Conservation (phyloP, 2,113 vertebrate species). For the Jacana jacana region DNA sequence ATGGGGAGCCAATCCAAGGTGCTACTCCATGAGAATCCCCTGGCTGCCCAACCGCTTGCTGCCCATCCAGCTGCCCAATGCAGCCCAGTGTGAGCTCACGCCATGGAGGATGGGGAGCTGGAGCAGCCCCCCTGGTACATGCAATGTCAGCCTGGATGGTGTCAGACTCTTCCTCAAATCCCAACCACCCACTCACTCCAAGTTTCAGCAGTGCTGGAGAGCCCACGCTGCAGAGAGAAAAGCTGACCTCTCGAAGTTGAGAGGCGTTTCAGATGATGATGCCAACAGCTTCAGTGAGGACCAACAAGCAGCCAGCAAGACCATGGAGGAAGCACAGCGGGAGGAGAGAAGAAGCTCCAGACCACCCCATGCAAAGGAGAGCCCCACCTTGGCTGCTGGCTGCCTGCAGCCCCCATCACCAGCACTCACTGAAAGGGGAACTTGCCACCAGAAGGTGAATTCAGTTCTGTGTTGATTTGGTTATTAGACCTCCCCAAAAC, state of each 20-base stretch:
- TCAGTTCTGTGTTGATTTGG: background rate
- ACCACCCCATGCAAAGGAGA: background rate
- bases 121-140: background rate
- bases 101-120: background rate
- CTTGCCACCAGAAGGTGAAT: background rate
- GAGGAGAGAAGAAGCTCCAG: background rate
- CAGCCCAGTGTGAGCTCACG: background rate
- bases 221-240: background rate
- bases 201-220: background rate
- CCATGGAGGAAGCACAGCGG: background rate
- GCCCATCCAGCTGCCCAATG: background rate
- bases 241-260: background rate
- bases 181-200: accelerated
- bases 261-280: background rate
- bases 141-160: background rate
- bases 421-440: background rate
- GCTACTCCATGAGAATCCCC: background rate
- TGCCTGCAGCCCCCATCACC: background rate
- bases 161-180: background rate
- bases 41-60: background rate
- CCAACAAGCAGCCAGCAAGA: background rate
- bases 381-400: background rate
- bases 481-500: background rate
- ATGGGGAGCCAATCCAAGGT: background rate
- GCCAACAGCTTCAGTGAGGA: background rate